Evolutionary conservation across 2,797 vertebrate genomes (phyloP).

Genomic region (Siniperca scherzeri): DNA sequence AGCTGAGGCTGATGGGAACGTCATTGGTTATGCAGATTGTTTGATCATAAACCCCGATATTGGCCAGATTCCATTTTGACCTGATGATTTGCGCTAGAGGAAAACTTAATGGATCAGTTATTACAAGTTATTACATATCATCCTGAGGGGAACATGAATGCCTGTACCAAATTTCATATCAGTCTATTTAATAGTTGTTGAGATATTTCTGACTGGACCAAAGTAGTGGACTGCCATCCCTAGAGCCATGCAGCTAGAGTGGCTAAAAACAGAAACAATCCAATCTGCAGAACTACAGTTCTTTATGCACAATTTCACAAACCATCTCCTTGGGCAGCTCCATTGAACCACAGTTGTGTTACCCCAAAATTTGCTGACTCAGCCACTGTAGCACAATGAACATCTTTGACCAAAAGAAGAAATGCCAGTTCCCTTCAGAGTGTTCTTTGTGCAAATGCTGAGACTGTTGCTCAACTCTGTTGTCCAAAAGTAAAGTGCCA

Average conservation of each 20-base stretch:
- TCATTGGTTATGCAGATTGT: not conserved
- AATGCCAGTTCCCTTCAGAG: slow-evolving; percentile 22
- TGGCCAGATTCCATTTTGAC: not conserved
- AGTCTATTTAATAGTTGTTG: not conserved
- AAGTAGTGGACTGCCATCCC: not conserved
- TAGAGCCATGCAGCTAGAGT: not conserved
- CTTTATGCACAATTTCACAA: slow-evolving; percentile 50
- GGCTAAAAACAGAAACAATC: slow-evolving; percentile 37
- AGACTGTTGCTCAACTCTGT: slow-evolving; percentile 41
- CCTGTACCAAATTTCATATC: not conserved
- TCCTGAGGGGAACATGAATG: not conserved
- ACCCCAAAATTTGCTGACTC: slow-evolving; percentile 38
- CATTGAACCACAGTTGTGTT: slow-evolving; percentile 34
- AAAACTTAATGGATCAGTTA: not conserved
- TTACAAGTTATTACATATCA: not conserved
- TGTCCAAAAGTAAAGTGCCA: slow-evolving; percentile 37
- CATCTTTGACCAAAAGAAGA: slow-evolving; percentile 43
- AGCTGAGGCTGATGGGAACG: not conserved
- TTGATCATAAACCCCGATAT: not conserved
- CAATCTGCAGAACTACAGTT: slow-evolving; percentile 16
- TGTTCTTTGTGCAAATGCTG: slow-evolving; percentile 17
- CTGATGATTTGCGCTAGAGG: not conserved
- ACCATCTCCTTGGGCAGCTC: slow-evolving; percentile 31
- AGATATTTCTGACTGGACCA: slow-evolving; percentile 8
- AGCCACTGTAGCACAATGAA: slow-evolving; percentile 37